Evolutionary conservation across 2,888 invertebrate genomes (phyloP).

Genomic region (Callosobruchus maculatus): DNA sequence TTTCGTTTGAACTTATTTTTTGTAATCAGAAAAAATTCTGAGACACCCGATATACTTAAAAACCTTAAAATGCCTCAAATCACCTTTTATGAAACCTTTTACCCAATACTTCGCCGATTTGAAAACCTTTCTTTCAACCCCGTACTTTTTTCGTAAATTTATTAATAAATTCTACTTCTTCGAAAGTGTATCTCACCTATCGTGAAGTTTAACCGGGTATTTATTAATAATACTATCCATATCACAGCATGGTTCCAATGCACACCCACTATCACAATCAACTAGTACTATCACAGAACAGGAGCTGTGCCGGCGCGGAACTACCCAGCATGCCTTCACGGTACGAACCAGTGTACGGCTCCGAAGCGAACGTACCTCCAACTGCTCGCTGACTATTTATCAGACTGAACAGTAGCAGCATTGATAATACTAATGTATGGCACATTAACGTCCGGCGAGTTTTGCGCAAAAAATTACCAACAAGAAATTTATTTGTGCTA

Average conservation of each 20-base stretch:
- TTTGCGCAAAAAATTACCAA: neutral
- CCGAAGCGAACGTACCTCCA: neutral
- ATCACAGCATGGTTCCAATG: neutral
- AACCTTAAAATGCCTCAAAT: too few species aligned
- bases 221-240: neutral
- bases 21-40: too few species aligned
- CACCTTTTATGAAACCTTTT: too few species aligned
- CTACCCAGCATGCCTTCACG: neutral
- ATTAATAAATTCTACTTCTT: too few species aligned
- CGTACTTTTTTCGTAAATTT: too few species aligned
- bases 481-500: too few species aligned
- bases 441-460: neutral
- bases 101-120: too few species aligned
- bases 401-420: neutral
- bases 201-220: neutral
- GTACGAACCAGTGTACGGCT: neutral
- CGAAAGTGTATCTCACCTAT: neutral
- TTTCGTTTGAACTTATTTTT: too few species aligned
- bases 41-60: too few species aligned
- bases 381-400: neutral
- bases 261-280: neutral
- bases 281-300: neutral
- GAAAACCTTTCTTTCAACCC: too few species aligned
- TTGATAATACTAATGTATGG: neutral
- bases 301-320: neutral